A percentile compares a stretch with the other conserved stretches of the same genome.
These are phyloP conservation scores for Hippopotamus amphibius DNA, from an alignment of 2,113 vertebrate species.

Conservation along the genomic window DNA sequence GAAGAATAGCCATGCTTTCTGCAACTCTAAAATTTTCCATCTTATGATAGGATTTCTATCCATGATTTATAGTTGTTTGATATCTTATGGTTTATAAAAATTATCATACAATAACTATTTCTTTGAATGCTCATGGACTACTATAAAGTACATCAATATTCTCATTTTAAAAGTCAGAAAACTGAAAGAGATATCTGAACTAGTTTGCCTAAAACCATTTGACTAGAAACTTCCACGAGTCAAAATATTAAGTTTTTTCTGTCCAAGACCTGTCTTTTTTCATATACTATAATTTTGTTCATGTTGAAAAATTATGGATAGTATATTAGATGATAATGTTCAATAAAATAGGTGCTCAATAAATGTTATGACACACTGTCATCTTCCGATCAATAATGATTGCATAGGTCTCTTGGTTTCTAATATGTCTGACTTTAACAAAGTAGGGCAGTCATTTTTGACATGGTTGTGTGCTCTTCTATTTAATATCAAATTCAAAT, in stretches of 20 bases:
- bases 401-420: not conserved
- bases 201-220: not conserved
- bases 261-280: not conserved
- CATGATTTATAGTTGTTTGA: constrained; percentile 14
- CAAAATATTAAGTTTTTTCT: not conserved
- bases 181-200: not conserved
- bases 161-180: not conserved
- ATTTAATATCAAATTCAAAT: constrained; percentile 57
- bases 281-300: not conserved
- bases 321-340: not conserved
- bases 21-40: not conserved
- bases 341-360: not conserved
- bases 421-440: not conserved
- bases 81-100: not conserved
- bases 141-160: not conserved
- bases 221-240: not conserved
- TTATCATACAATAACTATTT: not conserved
- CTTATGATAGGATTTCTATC: not conserved
- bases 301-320: not conserved
- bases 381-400: not conserved
- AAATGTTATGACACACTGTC: not conserved
- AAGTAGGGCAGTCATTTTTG: not conserved
- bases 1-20: not conserved
- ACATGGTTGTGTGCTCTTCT: not conserved
- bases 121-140: not conserved